Evolutionary conservation across 2,888 invertebrate species (phyloP).

Genomic region (Netelia virgata): DNA sequence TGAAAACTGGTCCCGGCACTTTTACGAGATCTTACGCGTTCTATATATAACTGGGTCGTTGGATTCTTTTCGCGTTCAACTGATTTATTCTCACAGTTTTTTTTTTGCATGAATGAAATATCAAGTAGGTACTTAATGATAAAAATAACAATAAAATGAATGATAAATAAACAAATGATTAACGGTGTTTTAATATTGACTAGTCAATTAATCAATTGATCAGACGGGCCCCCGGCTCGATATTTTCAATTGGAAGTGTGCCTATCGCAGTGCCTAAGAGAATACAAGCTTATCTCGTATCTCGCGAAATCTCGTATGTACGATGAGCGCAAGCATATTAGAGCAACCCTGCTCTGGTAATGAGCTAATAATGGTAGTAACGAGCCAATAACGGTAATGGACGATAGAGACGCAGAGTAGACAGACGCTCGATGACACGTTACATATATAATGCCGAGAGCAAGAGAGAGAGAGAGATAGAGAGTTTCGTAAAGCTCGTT

Average conservation of each 20-base stretch:
- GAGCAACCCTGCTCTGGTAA: conserved; percentile 71
- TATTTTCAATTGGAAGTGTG: no score
- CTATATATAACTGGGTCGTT: not conserved
- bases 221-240: no score
- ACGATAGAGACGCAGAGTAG: conserved; percentile 66
- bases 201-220: no score
- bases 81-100: no score
- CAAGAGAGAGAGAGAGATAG: not conserved
- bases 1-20: conserved; percentile 75
- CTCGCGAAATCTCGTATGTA: conserved; percentile 39
- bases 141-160: no score
- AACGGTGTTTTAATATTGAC: no score
- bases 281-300: conserved; percentile 8
- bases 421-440: conserved; percentile 53
- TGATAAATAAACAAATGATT: no score
- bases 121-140: not conserved
- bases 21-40: conserved; percentile 71
- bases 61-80: not conserved
- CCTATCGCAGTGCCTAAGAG: no score
- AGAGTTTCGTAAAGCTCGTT: conserved; percentile 17
- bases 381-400: conserved; percentile 80
- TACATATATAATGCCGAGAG: conserved; percentile 18
- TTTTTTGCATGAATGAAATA: not conserved
- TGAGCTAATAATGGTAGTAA: conserved; percentile 79
- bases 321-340: conserved; percentile 47